These are phyloP conservation scores for Teleogryllus oceanicus DNA, from an alignment of 2,888 invertebrate genomes.

Conservation along the genomic window DNA sequence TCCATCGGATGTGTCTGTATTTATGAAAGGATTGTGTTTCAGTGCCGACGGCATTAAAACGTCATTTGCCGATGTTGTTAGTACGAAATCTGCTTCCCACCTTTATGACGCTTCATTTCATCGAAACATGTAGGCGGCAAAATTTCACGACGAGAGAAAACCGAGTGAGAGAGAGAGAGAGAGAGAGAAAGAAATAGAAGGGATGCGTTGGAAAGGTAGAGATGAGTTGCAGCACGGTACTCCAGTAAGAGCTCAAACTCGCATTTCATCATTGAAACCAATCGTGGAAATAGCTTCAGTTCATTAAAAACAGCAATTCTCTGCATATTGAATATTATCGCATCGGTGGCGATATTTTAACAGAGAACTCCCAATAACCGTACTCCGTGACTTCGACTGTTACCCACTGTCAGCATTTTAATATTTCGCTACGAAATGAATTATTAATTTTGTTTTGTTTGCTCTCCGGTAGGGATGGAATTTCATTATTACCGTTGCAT, in stretches of 20 bases:
- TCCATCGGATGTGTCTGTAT: too few species aligned
- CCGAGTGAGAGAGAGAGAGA: too few species aligned
- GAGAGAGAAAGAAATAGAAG: too few species aligned
- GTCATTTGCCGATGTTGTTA: too few species aligned
- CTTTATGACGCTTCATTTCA: too few species aligned
- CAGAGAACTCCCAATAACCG: not conserved
- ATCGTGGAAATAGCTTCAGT: conserved; percentile 4
- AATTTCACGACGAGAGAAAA: too few species aligned
- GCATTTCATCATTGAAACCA: not conserved
- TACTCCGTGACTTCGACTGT: not conserved
- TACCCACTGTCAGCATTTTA: not conserved
- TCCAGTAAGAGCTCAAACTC: not conserved
- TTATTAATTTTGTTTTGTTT: conserved; percentile 9
- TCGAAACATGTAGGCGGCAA: too few species aligned
- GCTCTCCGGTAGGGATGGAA: not conserved
- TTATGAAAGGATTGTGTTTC: too few species aligned
- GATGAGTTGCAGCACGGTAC: not conserved
- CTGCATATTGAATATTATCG: not conserved
- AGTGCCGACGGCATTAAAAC: too few species aligned
- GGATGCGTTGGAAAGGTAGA: too few species aligned
- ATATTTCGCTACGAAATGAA: not conserved
- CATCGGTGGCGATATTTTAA: not conserved
- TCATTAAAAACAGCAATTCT: conserved; percentile 11
- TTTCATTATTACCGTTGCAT: not conserved
- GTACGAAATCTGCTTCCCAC: too few species aligned